Evolutionary conservation across 2,113 vertebrate genomes (phyloP), one percentile per base, ranked within the genome.

Genomic region (Syngnathus scovelli): DNA sequence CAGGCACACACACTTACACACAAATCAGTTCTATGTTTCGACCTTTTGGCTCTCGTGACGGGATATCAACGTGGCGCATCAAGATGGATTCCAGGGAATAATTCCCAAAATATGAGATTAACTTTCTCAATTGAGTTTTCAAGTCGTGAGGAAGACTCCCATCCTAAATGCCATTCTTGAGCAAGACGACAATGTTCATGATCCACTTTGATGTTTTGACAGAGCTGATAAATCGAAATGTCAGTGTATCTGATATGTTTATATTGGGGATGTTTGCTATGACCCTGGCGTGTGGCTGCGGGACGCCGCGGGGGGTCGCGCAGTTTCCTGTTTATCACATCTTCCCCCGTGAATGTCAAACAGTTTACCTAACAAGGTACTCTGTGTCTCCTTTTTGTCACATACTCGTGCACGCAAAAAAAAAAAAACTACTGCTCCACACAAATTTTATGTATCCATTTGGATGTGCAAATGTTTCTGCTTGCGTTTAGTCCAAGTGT

Each of bases 281-380:
- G 85, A 87, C 81, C 75, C 79, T 84, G 77, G 85, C 76, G 79
- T 85, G 89, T 85, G 82, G 82, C 81, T 76, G 76, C 62, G 70
- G 72, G 79, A 86, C 85, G 80, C 67, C 62, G 83, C 70, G 81
- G 81, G 81, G 82, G 83, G 85, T 85, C 81, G 59, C 61, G 0
- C 51, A 66, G 70, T 66, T 88, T 89, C 89, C 89, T 90, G 90
- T 90, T 91, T 89, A 89, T 85, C 83, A 77, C 81, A 81, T 90
- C 79, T 67, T 85, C 83, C 77, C 55, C 79, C 46, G 61, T 79
- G 78, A 76, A 86, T 85, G 84, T 91, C 88, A 88, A 89, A 90
- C 86, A 87, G 81, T 90, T 91, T 89, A 87, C 81, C 86, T 87
- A 89, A 89, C 81, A 83, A 85, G 87, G 87, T 87, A 70, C 80